Evolutionary conservation across 2,888 invertebrate genomes (phyloP).

Genomic region (Danaus chrysippus): DNA sequence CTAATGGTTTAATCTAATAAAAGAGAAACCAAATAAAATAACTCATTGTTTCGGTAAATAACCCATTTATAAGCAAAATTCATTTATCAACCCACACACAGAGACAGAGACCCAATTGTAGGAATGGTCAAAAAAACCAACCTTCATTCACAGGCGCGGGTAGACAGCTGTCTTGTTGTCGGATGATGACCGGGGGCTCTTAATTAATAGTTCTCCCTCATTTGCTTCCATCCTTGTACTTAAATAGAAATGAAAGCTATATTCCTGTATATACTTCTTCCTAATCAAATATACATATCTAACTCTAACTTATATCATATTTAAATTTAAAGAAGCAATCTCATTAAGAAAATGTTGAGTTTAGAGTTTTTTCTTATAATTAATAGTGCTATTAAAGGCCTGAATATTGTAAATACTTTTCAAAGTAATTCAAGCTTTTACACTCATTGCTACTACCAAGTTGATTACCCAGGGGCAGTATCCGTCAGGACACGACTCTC

Average conservation of each 20-base stretch:
- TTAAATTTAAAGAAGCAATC: too few relatives aligned
- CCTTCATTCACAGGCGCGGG: conserved; percentile 51
- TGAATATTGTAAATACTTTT: conserved; percentile 8
- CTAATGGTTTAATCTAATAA: not conserved
- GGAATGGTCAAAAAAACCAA: conserved; percentile 40
- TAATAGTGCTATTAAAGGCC: not conserved
- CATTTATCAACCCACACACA: conserved; percentile 26
- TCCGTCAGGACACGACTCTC: conserved; percentile 57
- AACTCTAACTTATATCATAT: too few relatives aligned
- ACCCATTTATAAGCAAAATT: conserved; percentile 14
- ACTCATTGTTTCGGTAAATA: conserved; percentile 40
- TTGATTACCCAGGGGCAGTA: conserved; percentile 67
- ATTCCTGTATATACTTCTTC: not conserved
- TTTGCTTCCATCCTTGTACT: conserved; percentile 20
- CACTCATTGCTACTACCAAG: conserved; percentile 40
- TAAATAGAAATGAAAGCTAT: not conserved
- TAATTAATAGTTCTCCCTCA: conserved; percentile 66
- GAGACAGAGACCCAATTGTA: conserved; percentile 31
- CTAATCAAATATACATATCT: too few relatives aligned
- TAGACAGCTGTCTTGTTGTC: conserved; percentile 64
- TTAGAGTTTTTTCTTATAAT: not conserved
- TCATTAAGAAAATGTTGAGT: too few relatives aligned
- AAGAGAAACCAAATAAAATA: conserved; percentile 1
- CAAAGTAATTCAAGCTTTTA: conserved; percentile 26
- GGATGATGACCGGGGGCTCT: conserved; percentile 63